Evolutionary conservation across 2,113 vertebrate species (phyloP), one percentile per base, ranked within the genome.

Genomic region (Aspiorhynchus laticeps): DNA sequence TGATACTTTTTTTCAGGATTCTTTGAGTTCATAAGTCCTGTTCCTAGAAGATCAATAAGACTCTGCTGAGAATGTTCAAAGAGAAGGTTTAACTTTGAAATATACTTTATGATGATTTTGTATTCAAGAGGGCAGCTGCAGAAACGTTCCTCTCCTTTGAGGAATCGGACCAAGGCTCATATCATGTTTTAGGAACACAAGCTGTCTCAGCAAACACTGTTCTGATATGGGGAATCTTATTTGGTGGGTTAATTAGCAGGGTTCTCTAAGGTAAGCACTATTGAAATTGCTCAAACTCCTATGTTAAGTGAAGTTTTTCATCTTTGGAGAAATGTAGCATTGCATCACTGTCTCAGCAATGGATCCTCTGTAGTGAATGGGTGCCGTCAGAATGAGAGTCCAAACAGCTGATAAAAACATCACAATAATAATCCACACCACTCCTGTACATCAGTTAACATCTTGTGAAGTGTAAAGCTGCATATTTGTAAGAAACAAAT

Each of bases 41-140:
- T 33, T 33, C 65, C 36, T 41, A 41, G 51, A 79, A 56, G 77
- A 59, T 56, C 51, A 24, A 12, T 73, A 19, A 12, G 69, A 41
- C 9, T 8, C 65, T 33, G 65, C 46, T 17, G n/a, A 77, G n/a
- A 51, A 15, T 24, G 31, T 56, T 79, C 31, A n/a, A 79, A 79
- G 77, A 5, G 31, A 79, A 79, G 31, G 5, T 36, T 59, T 79
- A 36, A 79, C 77, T 79, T 79, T 79, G 51, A 79, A 59, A 33
- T 79, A 12, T 11, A 73, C 69, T 79, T 31, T 24, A 21, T 17
- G 11, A 48, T 48, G 19, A 77, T 77, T 36, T n/a, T 79, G 77
- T 33, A 53, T 78, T 78, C 46, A 36, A 56, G 77, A 19, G 48
- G 4, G 76, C 76, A 21, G 28, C 76, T 53, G 76, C 28, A 33